These are phyloP conservation scores for Dasyprocta punctata DNA, from an alignment of 2,113 vertebrate species.

Conservation along the genomic window DNA sequence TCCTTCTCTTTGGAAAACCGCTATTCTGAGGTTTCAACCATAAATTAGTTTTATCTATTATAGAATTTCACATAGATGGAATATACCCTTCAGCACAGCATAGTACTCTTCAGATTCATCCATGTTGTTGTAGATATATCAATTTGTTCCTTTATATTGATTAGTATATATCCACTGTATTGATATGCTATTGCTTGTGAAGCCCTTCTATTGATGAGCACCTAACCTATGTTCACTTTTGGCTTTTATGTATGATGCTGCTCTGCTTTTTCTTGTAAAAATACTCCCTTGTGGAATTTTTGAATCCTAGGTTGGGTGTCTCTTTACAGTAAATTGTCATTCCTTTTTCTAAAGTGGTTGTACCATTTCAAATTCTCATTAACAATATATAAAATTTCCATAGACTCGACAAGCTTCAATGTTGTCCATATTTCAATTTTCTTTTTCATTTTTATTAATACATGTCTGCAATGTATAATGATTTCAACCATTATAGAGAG, in stretches of 20 bases:
- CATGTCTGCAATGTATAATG: neutral
- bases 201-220: neutral
- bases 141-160: neutral
- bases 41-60: neutral
- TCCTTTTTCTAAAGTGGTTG: neutral
- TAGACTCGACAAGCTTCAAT: neutral
- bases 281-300: neutral
- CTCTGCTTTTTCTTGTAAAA: neutral
- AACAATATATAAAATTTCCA: neutral
- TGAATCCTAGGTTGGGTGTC: neutral
- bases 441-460: neutral
- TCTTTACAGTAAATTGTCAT: neutral
- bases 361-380: neutral
- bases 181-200: neutral
- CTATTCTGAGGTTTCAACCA: neutral
- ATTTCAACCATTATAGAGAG: neutral
- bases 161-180: neutral
- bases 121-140: neutral
- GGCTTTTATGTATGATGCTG: neutral
- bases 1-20: neutral
- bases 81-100: neutral
- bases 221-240: neutral
- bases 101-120: neutral
- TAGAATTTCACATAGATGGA: neutral
- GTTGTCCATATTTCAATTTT: neutral